Percentiles rank a stretch among this genome's conserved stretches.
phyloP scores from a whole-genome alignment of 2,888 invertebrate species.

The Lepidonotus clava region DNA sequence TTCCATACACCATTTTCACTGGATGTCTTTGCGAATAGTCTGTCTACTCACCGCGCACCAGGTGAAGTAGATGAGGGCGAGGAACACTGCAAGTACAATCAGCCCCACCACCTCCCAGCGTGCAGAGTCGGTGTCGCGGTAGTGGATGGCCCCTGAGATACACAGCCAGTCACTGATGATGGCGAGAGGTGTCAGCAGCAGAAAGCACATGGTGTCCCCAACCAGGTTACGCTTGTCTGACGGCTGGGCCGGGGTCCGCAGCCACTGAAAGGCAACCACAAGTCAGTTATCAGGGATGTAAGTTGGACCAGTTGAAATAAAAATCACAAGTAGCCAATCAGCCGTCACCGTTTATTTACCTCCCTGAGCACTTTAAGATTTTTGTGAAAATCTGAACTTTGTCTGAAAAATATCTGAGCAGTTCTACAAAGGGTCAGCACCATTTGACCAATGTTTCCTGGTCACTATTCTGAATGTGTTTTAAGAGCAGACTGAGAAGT shows the following conservation, averaged over 20 bases:
- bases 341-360: too few relatives aligned
- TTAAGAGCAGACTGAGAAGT: too few relatives aligned
- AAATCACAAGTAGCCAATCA: too few relatives aligned
- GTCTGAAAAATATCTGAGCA: too few relatives aligned
- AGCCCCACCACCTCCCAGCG: constrained; percentile 72
- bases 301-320: too few relatives aligned
- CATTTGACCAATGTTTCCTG: too few relatives aligned
- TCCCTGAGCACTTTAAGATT: too few relatives aligned
- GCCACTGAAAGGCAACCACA: constrained; percentile 82
- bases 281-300: too few relatives aligned
- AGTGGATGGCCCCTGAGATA: constrained; percentile 80
- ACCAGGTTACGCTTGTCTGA: constrained; percentile 81
- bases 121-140: constrained; percentile 12
- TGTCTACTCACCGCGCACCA: constrained; percentile 72
- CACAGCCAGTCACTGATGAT: constrained; percentile 82
- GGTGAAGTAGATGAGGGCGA: constrained; percentile 70
- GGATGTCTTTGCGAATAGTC: not conserved
- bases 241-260: constrained; percentile 81
- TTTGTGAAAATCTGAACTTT: too few relatives aligned
- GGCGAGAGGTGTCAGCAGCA: constrained; percentile 84
- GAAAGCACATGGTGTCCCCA: constrained; percentile 83
- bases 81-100: constrained; percentile 68
- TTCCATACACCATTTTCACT: too few relatives aligned
- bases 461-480: too few relatives aligned
- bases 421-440: too few relatives aligned